Evolutionary conservation across 2,113 vertebrate genomes (phyloP), one percentile per base, ranked within the genome.

Genomic region (Chascanopsetta lugubris): DNA sequence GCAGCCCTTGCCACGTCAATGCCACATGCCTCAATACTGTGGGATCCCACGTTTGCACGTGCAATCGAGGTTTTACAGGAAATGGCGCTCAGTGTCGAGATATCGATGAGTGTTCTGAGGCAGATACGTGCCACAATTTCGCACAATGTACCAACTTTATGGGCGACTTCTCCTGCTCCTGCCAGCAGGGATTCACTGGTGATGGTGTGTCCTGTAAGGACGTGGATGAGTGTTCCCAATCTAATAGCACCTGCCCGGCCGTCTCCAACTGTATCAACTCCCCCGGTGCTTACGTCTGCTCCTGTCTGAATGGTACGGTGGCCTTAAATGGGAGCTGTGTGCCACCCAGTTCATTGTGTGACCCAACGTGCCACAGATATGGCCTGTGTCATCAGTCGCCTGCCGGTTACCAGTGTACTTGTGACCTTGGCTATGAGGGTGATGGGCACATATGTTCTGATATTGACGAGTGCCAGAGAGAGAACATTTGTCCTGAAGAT

Each of bases 221-320:
- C 29, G 42, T 92, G 27, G 74, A 94, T 1, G 93, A 94, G 63
- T 94, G 93, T 48, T 40, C 25, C 20, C 11, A 83, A 20, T 82
- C 85, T 5, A 80, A 91, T n/a, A 45, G 18, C 10, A 76, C 69
- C 24, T 94, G 93, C 60, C 90, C 90, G 2, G 3, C 48, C 17
- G 80, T 82, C 32, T 89, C 92, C 12, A 57, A 67, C 17, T 94
- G 94, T 40, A 56, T 94, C 48, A 94, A 94, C 83, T 94, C 92
- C 1, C 83, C 90, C 1, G 92, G 94, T 9, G 73, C 90, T 17
- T 75, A 91, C 42, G 89, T 94, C 34, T 94, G 94, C 65, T 94
- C 94, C 2, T 94, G 94, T 79, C 63, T 93, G 50, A 94, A 94
- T 61, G 92, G 92, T 12, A 92, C 91, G 1, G 47, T 94, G 32